These are phyloP conservation scores for Argyresthia goedartella DNA, from an alignment of 2,888 invertebrate genomes.

Conservation along the genomic window DNA sequence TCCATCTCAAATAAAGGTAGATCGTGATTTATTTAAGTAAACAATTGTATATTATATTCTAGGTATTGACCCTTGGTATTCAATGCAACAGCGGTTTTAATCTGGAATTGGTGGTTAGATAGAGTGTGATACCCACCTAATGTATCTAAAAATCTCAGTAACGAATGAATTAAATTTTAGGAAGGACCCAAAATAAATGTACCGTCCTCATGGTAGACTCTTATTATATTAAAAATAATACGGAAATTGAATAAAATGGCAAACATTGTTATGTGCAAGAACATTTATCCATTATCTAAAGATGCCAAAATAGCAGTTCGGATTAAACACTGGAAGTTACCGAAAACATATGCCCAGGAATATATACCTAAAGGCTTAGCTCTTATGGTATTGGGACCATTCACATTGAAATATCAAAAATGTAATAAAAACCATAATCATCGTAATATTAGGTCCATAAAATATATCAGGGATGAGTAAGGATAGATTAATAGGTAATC, in stretches of 20 bases:
- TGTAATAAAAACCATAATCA: slow-evolving; percentile 50
- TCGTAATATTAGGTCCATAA: slow-evolving; percentile 40
- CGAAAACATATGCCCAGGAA: neutral
- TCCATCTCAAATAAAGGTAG: slow-evolving; percentile 36
- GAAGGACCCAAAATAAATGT: slow-evolving; percentile 35
- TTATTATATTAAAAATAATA: slow-evolving; percentile 8
- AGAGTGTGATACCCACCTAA: no score
- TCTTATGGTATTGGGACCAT: slow-evolving; percentile 63
- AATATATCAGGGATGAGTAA: slow-evolving; percentile 35
- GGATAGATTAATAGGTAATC: slow-evolving; percentile 31
- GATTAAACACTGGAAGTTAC: neutral
- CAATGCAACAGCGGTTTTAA: neutral
- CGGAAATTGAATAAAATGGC: neutral
- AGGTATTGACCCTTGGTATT: neutral
- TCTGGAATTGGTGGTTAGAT: no score
- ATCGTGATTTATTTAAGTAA: no score
- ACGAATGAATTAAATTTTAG: slow-evolving; percentile 17
- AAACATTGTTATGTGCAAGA: no score
- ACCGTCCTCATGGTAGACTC: slow-evolving; percentile 43
- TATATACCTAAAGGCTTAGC: slow-evolving; percentile 38
- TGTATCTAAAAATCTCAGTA: no score
- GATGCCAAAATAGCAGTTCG: no score
- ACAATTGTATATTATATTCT: slow-evolving; percentile 1
- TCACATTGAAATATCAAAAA: slow-evolving; percentile 53
- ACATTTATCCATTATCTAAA: no score